phyloP scores from a whole-genome alignment of 2,113 vertebrate genomes.

The Percopsis transmontana region DNA sequence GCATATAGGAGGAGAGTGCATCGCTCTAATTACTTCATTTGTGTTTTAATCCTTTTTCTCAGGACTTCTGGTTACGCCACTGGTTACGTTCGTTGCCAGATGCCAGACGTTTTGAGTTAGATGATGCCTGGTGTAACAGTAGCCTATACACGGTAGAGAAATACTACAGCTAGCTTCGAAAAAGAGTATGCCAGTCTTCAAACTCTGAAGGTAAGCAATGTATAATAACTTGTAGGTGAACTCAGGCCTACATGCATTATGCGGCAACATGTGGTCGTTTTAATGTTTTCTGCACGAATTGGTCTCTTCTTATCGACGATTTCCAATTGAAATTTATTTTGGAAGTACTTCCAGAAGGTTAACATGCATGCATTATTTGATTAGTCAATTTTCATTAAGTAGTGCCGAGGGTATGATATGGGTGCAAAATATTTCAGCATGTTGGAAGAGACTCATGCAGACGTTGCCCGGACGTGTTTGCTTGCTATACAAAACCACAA shows the following conservation, averaged over 20 bases:
- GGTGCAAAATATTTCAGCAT: neutral
- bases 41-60: conserved; percentile 5
- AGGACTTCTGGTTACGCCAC: no score
- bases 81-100: conserved; percentile 10
- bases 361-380: neutral
- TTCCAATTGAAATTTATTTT: neutral
- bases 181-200: conserved; percentile 48
- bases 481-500: conserved; percentile 29
- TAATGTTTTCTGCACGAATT: conserved; percentile 15
- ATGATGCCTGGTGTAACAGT: conserved; percentile 23
- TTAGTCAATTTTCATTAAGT: neutral
- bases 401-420: neutral
- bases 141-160: no score
- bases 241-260: neutral
- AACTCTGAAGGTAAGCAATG: conserved; percentile 66
- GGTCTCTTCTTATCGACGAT: neutral
- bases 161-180: conserved; percentile 11
- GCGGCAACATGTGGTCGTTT: neutral
- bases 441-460: accelerated
- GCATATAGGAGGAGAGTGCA: neutral
- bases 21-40: neutral
- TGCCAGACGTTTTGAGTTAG: conserved; percentile 18
- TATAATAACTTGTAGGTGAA: conserved; percentile 1
- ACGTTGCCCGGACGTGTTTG: neutral
- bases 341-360: neutral